A percentile compares a stretch with the other conserved stretches of the same genome.
Conservation (phyloP, 2,888 invertebrate genomes). For the Lamproptera curius region DNA sequence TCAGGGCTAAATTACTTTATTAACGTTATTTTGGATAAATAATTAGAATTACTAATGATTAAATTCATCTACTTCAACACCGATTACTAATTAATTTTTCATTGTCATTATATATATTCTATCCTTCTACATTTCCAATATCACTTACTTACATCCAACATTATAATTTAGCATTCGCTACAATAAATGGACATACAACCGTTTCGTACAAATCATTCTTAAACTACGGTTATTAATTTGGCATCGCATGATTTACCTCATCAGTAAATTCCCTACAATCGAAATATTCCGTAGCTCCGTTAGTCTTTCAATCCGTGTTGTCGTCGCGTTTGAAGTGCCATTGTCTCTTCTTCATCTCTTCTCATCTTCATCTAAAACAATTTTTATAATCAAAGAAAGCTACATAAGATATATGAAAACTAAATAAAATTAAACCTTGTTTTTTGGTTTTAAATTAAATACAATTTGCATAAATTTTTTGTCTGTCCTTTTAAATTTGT, state of each 20-base stretch:
- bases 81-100: constrained; percentile 32
- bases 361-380: constrained; percentile 66
- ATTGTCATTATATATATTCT: constrained; percentile 21
- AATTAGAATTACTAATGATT: constrained; percentile 46
- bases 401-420: too few species aligned
- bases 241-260: constrained; percentile 58
- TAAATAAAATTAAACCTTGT: too few species aligned
- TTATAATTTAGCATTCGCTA: constrained; percentile 48
- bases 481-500: too few species aligned
- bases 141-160: constrained; percentile 41
- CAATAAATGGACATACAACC: constrained; percentile 75
- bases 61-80: constrained; percentile 58
- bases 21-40: constrained; percentile 33
- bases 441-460: too few species aligned
- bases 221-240: constrained; percentile 51
- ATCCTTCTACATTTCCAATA: constrained; percentile 27
- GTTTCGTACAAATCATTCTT: constrained; percentile 54
- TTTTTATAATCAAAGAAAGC: constrained; percentile 3
- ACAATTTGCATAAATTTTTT: too few species aligned
- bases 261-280: constrained; percentile 25
- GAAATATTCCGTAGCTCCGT: constrained; percentile 6
- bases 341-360: too few species aligned
- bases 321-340: constrained; percentile 34
- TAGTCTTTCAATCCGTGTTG: constrained; percentile 27
- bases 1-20: constrained; percentile 30